Evolutionary conservation across 1,140 invertebrate genomes (phyloP).

Genomic region (Sminthurinus signatus): DNA sequence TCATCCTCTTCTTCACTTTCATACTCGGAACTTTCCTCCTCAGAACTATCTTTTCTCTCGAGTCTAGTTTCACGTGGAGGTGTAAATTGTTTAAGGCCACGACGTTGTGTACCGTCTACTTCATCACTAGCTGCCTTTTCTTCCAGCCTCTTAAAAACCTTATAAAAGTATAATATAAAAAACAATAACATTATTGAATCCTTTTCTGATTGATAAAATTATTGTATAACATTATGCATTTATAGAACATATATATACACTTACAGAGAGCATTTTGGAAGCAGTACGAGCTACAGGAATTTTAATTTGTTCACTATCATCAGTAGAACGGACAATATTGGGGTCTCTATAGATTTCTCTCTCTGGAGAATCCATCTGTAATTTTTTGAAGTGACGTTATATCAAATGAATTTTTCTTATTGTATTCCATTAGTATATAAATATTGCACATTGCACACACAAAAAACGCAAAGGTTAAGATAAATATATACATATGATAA

Average conservation of each 20-base stretch:
- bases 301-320: constrained; percentile 52
- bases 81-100: constrained; percentile 75
- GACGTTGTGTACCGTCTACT: constrained; percentile 48
- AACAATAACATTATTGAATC: too few relatives aligned
- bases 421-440: too few relatives aligned
- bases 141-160: constrained; percentile 82
- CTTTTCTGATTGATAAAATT: too few relatives aligned
- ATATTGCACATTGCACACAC: too few relatives aligned
- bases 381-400: too few relatives aligned
- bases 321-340: constrained; percentile 60
- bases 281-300: constrained; percentile 63
- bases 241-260: too few relatives aligned
- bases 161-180: too few relatives aligned
- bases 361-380: constrained; percentile 50
- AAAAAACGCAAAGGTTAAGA: too few relatives aligned
- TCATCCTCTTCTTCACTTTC: constrained; percentile 50
- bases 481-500: too few relatives aligned
- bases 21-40: constrained; percentile 53
- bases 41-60: constrained; percentile 45
- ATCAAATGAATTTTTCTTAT: too few relatives aligned
- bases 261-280: constrained; percentile 72
- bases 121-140: constrained; percentile 49
- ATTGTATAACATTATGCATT: too few relatives aligned
- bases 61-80: constrained; percentile 66
- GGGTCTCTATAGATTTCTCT: constrained; percentile 69